A percentile compares a stretch with the other conserved stretches of the same genome.
Evolutionary conservation across 1,140 invertebrate genomes (phyloP).

Genomic region (Danaus melanippus): DNA sequence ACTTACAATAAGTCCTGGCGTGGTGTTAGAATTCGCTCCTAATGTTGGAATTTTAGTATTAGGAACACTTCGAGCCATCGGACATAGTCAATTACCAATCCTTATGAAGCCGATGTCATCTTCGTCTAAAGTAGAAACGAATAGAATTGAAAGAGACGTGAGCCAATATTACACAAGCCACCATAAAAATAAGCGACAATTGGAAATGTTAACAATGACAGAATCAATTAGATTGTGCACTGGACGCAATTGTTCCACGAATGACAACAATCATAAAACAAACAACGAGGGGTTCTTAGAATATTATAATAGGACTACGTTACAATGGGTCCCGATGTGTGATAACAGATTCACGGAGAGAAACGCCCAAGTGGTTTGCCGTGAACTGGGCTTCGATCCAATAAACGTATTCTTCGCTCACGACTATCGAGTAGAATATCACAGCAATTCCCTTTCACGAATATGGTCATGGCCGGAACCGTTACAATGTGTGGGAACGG

Average conservation of each 20-base stretch:
- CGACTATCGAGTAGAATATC: slow-evolving; percentile 86
- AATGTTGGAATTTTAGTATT: slow-evolving; percentile 98
- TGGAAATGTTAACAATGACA: slow-evolving; percentile 69
- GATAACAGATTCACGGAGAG: slow-evolving; percentile 94
- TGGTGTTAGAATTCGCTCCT: slow-evolving; percentile 94
- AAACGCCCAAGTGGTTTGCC: slow-evolving; percentile 95
- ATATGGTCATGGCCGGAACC: slow-evolving; percentile 98
- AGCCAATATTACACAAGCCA: slow-evolving; percentile 40
- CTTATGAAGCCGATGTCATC: slow-evolving; percentile 82
- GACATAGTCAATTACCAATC: slow-evolving; percentile 85
- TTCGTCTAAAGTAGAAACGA: slow-evolving; percentile 53
- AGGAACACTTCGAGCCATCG: slow-evolving; percentile 90
- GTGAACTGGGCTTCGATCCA: slow-evolving; percentile 91
- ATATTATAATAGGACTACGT: slow-evolving; percentile 94
- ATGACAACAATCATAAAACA: slow-evolving; percentile 62
- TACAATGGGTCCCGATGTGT: slow-evolving; percentile 98
- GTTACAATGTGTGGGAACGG: slow-evolving; percentile 87
- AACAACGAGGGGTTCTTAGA: slow-evolving; percentile 90
- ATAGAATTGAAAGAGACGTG: slow-evolving; percentile 50
- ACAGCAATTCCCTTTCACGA: slow-evolving; percentile 84
- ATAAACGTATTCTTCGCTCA: slow-evolving; percentile 90
- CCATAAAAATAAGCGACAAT: slow-evolving; percentile 58
- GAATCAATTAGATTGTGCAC: slow-evolving; percentile 83
- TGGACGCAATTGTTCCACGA: slow-evolving; percentile 77
- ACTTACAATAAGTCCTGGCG: slow-evolving; percentile 90